Base-by-base conservation (phyloP, 2,888 invertebrate genomes). In the Drosophila prolongata region DNA sequence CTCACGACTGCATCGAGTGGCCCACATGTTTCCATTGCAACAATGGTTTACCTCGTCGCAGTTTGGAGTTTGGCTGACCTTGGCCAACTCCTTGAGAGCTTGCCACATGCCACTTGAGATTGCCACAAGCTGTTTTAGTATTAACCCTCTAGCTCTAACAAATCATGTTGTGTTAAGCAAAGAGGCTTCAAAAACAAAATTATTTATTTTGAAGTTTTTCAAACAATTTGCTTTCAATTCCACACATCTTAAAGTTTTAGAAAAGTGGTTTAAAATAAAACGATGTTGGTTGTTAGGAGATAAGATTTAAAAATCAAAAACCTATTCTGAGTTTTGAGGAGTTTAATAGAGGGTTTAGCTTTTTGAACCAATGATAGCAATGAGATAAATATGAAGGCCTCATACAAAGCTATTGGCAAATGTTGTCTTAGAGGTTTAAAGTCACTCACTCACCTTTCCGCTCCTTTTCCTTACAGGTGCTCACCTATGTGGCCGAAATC, bases 401-500 rank as follows among this genome's bases (percentile, higher is more conserved):
- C 11, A n/a, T 1, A 1, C 19, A 19, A n/a, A 19, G 44, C 13
- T 44, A 5, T 35, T 19, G 30, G 10, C 13, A 37, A 9, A 9
- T 37, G 1, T 2, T 37, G 3, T 35, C 38, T 8, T 14, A 11
- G 11, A 13, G 24, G 47, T 24, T 24, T 56, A 58, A 59, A 59
- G 49, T 49, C 42, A 35, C n/a, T 40, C 13, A 34, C 40, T 57
- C 53, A 44, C 27, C 24, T 24, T 24, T 24, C 24, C 2, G 16
- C 14, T 24, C 6, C 47, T 27, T 38, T 44, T 56, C 59, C 8
- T 58, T 69, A 19, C 85, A 95, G 95, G 95, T 96, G 35, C 92
- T 97, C 80, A 96, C 96, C 0, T 97, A 97, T 90, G 96, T 97
- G 13, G 96, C 97, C 6, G 97, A 97, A 93, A 95, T 97, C 54